Evolutionary conservation across 2,888 invertebrate genomes (phyloP), one percentile per base, ranked within the genome.

Genomic region (Pyralis farinalis): DNA sequence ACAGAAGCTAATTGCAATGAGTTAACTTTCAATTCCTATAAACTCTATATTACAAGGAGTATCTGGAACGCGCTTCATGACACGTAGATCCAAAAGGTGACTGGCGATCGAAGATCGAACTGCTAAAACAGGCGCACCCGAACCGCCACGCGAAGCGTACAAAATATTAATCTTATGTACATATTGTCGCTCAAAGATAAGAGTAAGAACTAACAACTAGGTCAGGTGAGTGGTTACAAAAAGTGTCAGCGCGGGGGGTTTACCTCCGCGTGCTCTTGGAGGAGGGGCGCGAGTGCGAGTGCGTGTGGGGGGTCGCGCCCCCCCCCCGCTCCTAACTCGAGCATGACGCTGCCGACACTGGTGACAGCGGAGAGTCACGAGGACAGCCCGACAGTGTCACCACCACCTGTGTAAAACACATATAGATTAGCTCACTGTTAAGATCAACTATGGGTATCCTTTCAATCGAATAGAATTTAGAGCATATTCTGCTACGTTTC

Each of bases 341-440:
- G 73, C 96, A 96, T 67, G 96, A 96, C 49, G 96, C 96, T 66
- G 96, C 96, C 77, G 96, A 96, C 82, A 96, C 91, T 60, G 96
- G 96, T 70, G 96, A 96, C 87, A 95, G 94, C 56, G 94, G 94
- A 51, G 95, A 94, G 86, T 96, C 96, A 58, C 96, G 92, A 72
- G 96, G 93, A 88, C 96, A 96, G 49, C 97, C 97, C 64, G 97
- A 97, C 83, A 97, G 90, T 58, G 97, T 97, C 80, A 97, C 95
- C 67, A 95, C 94, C 73, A 92, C 90, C 87, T 88, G 72, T 32
- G 30, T 28, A 49, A 6, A 12, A 29, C 9, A 7, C 7, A 12
- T 28, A 16, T 16, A 16, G n/a, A n/a, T n/a, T n/a, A n/a, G n/a
- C n/a, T n/a, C n/a, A n/a, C n/a, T n/a, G n/a, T n/a, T n/a, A n/a